Evolutionary conservation across 2,888 invertebrate species (phyloP), one percentile per base, ranked within the genome.

Genomic region (Diplazon laetatorius): DNA sequence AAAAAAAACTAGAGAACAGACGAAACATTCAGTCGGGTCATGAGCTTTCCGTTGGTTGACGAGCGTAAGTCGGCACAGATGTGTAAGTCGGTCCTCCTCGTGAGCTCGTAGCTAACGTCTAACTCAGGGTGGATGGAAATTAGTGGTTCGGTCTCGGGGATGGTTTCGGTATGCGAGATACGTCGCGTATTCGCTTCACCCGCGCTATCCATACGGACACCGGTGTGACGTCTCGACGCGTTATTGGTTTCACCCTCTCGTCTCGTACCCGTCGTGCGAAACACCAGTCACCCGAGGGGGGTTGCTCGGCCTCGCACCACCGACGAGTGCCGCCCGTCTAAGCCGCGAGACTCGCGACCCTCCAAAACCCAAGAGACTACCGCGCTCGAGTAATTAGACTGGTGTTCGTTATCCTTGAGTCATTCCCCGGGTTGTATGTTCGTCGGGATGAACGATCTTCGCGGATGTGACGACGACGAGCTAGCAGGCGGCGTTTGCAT

Each of bases 341-440:
- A 55, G 37, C 18, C 68, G 60, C 66, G 72, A n/a, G n/a, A 71
- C 48, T 57, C 74, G 50, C 70, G 68, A 52, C 69, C 71, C 74
- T 66, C 42, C 59, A 46, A 52, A n/a, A 57, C 39, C 63, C 55
- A 84, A 85, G 83, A 86, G 87, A 86, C 87, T 87, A 87, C n/a
- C n/a, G n/a, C 83, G 84, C 85, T 85, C 85, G 85, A 89, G 90
- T 89, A 90, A 90, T 90, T 89, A 89, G 89, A 89, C 88, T 87
- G 87, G 85, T 85, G 88, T 88, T 88, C 87, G 87, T 88, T 89
- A 87, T 84, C 85, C 71, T 85, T 84, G 66, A 85, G 85, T 85
- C 87, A 87, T 86, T 85, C 83, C n/a, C 82, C 76, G 55, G 30
- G 14, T 55, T 52, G 52, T 55, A 25, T n/a, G n/a, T n/a, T n/a